A percentile compares a stretch with the other conserved stretches of the same genome.
phyloP scores from a whole-genome alignment of 2,888 invertebrate genomes.

The Papilio protenor region DNA sequence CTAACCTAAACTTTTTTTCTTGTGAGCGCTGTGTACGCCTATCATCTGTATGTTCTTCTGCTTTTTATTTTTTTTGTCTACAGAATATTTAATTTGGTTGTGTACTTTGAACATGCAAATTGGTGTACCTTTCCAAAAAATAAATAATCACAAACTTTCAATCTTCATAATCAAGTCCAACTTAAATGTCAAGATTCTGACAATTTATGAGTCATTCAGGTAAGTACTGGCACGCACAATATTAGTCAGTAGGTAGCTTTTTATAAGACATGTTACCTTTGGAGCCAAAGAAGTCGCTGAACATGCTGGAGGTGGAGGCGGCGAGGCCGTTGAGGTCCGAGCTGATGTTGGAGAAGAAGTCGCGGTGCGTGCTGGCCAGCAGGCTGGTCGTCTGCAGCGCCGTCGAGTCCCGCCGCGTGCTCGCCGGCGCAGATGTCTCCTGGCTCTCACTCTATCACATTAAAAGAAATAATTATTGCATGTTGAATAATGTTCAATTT shows the following conservation, averaged over 20 bases:
- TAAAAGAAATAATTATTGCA: background rate
- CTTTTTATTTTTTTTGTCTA: too few species aligned
- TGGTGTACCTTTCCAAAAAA: too few species aligned
- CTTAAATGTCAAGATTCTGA: background rate
- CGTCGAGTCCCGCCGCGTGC: constrained; percentile 84
- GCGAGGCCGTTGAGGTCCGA: constrained; percentile 97
- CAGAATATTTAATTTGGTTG: too few species aligned
- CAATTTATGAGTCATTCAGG: too few species aligned
- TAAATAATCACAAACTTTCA: too few species aligned
- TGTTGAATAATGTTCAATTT: background rate
- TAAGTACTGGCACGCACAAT: too few species aligned
- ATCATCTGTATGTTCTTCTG: too few species aligned
- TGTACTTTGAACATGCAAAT: too few species aligned
- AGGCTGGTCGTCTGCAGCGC: constrained; percentile 87
- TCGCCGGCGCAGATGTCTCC: constrained; percentile 61
- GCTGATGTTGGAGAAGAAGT: constrained; percentile 96
- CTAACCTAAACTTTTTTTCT: too few species aligned
- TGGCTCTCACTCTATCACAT: constrained; percentile 71
- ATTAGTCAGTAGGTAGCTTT: background rate
- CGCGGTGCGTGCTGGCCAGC: constrained; percentile 88
- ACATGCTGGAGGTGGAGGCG: constrained; percentile 96
- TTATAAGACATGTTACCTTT: constrained; percentile 75
- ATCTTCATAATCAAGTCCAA: background rate
- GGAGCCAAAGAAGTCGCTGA: constrained; percentile 95
- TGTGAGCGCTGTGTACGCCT: too few species aligned